phyloP scores from a whole-genome alignment of 1,140 invertebrate genomes.

The Euwallacea similis region DNA sequence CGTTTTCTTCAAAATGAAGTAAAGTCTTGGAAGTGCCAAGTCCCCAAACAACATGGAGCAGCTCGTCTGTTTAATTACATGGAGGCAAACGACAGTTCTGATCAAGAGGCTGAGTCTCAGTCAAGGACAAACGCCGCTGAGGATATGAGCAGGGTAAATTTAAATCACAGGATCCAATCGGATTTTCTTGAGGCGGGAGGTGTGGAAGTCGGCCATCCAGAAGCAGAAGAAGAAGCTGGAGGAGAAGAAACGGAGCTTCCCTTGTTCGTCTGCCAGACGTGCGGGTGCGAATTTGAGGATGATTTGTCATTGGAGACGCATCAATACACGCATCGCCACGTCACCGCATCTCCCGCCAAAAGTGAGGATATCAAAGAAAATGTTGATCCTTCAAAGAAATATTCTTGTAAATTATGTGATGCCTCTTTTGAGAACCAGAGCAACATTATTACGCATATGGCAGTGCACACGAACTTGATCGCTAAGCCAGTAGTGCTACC shows the following conservation, averaged over 20 bases:
- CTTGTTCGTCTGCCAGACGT: constrained; percentile 56
- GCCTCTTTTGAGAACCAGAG: constrained; percentile 53
- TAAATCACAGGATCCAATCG: constrained; percentile 68
- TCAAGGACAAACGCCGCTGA: constrained; percentile 62
- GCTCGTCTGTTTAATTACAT: constrained; percentile 62
- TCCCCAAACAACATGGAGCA: constrained; percentile 58
- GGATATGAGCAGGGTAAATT: constrained; percentile 72
- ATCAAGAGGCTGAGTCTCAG: constrained; percentile 51
- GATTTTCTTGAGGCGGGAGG: constrained; percentile 58
- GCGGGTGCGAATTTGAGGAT: constrained; percentile 60
- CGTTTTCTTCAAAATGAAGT: constrained; percentile 47
- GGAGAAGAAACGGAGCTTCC: constrained; percentile 54
- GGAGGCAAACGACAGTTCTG: constrained; percentile 62
- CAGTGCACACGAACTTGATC: constrained; percentile 52
- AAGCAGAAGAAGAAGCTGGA: constrained; percentile 58
- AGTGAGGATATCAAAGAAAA: constrained; percentile 51
- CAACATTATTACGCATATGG: constrained; percentile 58
- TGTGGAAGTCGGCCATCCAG: constrained; percentile 51
- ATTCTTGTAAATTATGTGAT: constrained; percentile 55
- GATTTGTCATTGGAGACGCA: constrained; percentile 57
- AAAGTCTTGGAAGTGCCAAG: constrained; percentile 51
- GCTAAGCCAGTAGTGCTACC: constrained; percentile 41
- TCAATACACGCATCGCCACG: constrained; percentile 53
- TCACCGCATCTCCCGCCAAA: constrained; percentile 55
- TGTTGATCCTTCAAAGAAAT: constrained; percentile 50